Evolutionary conservation across 1,140 invertebrate species (phyloP).

Genomic region (Heliothis virescens): DNA sequence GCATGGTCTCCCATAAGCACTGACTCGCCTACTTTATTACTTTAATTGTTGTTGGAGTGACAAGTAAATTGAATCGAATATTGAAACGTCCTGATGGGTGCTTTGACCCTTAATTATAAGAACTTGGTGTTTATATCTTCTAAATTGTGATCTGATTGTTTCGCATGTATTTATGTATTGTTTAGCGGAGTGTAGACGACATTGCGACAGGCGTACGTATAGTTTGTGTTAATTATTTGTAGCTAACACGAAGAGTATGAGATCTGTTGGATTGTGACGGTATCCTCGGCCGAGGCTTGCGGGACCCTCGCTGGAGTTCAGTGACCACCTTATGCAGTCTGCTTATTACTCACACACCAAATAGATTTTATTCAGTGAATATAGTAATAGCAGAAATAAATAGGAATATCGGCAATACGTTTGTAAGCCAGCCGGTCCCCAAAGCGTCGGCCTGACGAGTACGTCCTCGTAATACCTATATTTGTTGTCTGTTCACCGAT

Average conservation of each 20-base stretch:
- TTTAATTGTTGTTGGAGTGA: neutral
- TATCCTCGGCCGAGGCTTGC: neutral
- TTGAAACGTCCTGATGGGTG: conserved; percentile 41
- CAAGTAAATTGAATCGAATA: conserved; percentile 37
- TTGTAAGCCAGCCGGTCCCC: neutral
- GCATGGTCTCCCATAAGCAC: neutral
- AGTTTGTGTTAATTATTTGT: conserved; percentile 72
- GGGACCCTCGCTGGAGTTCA: neutral
- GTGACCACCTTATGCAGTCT: conserved; percentile 1
- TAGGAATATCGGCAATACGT: neutral
- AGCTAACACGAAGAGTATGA: conserved; percentile 63
- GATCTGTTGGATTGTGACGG: conserved; percentile 49
- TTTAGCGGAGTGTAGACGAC: conserved; percentile 18
- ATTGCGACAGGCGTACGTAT: conserved; percentile 40
- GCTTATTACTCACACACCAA: neutral
- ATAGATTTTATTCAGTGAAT: neutral
- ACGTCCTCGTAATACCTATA: conserved; percentile 52
- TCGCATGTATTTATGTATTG: neutral
- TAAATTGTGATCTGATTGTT: conserved; percentile 45
- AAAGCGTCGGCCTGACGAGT: conserved; percentile 7
- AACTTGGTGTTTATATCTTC: conserved; percentile 23
- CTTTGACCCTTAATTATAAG: conserved; percentile 45
- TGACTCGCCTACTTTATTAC: neutral
- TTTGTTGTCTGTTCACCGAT: conserved; percentile 82
- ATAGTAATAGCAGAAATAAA: neutral